Evolutionary conservation across 2,113 vertebrate genomes (phyloP).

Genomic region (Saguinus imperator): DNA sequence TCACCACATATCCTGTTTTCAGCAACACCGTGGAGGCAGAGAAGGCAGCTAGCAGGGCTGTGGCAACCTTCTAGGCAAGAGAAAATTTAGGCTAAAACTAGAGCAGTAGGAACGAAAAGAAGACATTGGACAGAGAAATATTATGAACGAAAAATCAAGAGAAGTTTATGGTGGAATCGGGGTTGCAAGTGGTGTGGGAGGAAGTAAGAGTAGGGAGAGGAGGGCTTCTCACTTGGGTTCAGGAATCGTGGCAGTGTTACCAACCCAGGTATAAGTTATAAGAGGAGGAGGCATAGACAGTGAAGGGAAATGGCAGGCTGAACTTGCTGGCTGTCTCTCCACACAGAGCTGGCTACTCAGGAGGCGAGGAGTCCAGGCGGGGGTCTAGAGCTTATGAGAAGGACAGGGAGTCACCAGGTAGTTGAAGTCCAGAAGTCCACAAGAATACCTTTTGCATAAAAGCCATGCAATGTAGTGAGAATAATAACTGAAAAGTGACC

Average conservation of each 20-base stretch:
- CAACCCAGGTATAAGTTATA: neutral
- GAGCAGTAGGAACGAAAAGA: neutral
- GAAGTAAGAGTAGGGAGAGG: neutral
- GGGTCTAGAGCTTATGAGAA: neutral
- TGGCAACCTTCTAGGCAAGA: neutral
- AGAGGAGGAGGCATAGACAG: neutral
- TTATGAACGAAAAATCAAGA: neutral
- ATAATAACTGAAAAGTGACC: neutral
- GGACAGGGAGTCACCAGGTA: neutral
- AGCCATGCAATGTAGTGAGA: neutral
- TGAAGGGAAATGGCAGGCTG: neutral
- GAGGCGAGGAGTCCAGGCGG: neutral
- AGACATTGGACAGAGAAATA: neutral
- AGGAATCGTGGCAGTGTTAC: neutral
- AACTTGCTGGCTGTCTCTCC: neutral
- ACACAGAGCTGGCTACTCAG: neutral
- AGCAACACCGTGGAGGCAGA: neutral
- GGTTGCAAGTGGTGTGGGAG: neutral
- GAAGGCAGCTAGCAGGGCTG: too few relatives aligned
- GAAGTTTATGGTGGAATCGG: neutral
- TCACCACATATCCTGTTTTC: neutral
- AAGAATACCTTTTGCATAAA: neutral
- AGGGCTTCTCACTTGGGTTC: neutral
- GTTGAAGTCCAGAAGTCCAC: neutral
- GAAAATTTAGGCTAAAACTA: neutral